These are phyloP conservation scores for Exocentrus adspersus DNA, from an alignment of 2,888 invertebrate genomes.

Conservation along the genomic window DNA sequence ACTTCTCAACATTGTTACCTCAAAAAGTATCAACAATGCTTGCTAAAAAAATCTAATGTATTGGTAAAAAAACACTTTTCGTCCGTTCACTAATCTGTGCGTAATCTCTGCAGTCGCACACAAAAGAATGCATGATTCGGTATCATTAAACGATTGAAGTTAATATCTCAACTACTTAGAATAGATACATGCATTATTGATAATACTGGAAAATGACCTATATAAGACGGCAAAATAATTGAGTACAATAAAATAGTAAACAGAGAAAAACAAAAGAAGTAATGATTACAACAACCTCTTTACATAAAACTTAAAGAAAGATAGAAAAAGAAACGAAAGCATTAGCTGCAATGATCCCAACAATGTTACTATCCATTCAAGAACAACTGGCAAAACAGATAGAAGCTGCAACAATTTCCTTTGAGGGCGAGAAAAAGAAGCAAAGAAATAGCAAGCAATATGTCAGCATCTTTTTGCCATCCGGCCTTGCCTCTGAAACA, in stretches of 20 bases:
- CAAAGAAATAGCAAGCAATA: conserved; percentile 38
- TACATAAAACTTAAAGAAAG: conserved; percentile 46
- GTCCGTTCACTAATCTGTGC: conserved; percentile 37
- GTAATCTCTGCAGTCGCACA: conserved; percentile 41
- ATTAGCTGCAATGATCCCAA: conserved; percentile 40
- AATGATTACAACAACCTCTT: conserved; percentile 17
- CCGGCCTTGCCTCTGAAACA: background rate
- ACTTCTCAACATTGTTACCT: no score
- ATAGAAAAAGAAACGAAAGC: conserved; percentile 42
- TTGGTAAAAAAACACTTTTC: conserved; percentile 45
- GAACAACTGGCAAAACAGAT: conserved; percentile 36
- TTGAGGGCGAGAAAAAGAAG: conserved; percentile 51
- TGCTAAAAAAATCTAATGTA: no score
- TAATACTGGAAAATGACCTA: background rate
- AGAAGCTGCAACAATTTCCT: conserved; percentile 46
- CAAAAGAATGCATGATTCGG: conserved; percentile 41
- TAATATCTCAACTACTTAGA: background rate
- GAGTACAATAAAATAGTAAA: background rate
- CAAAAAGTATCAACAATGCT: no score
- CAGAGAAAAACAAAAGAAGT: background rate
- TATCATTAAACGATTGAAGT: conserved; percentile 25
- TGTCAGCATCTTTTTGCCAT: background rate
- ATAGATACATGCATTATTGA: background rate
- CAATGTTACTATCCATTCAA: conserved; percentile 43
- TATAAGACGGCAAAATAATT: background rate